Evolutionary conservation across 2,113 vertebrate species (phyloP).

Genomic region (Speoplatyrhinus poulsoni): DNA sequence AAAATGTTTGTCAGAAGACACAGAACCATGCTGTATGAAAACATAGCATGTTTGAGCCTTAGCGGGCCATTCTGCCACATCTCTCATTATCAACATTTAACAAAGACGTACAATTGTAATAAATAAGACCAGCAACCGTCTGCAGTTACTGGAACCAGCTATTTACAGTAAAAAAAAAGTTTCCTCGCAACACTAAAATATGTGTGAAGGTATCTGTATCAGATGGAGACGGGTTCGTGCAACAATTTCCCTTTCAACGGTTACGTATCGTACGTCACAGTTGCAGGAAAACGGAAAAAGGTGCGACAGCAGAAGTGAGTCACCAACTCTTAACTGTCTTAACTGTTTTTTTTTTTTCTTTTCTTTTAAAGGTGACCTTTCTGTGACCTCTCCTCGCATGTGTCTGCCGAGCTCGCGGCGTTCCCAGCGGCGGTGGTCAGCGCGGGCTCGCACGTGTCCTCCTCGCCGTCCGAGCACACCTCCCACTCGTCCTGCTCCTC

Average conservation of each 20-base stretch:
- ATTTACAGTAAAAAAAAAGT: slow-evolving; percentile 66
- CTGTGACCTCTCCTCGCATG: not conserved
- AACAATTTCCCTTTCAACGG: too few relatives aligned
- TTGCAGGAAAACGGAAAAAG: too few relatives aligned
- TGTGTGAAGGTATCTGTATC: slow-evolving; percentile 8
- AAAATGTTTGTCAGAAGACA: slow-evolving; percentile 53
- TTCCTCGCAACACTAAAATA: slow-evolving; percentile 8
- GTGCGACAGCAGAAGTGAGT: too few relatives aligned
- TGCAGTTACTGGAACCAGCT: slow-evolving; percentile 37
- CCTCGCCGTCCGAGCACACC: slow-evolving; percentile 73
- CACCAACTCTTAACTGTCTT: too few relatives aligned
- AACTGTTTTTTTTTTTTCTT: too few relatives aligned
- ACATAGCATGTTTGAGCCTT: slow-evolving; percentile 29
- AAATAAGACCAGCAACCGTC: slow-evolving; percentile 75
- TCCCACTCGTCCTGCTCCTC: slow-evolving; percentile 80
- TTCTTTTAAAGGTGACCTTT: not conserved
- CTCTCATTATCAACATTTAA: slow-evolving; percentile 40
- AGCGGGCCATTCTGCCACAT: slow-evolving; percentile 47
- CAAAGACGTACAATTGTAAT: slow-evolving; percentile 80
- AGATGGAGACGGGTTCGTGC: not conserved
- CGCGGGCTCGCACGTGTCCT: slow-evolving; percentile 41
- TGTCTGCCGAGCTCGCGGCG: too few relatives aligned
- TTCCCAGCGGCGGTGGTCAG: not conserved
- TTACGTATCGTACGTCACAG: too few relatives aligned
- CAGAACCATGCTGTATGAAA: slow-evolving; percentile 42